phyloP scores from a whole-genome alignment of 2,797 vertebrate species.

The Arctocebus calabarensis region DNA sequence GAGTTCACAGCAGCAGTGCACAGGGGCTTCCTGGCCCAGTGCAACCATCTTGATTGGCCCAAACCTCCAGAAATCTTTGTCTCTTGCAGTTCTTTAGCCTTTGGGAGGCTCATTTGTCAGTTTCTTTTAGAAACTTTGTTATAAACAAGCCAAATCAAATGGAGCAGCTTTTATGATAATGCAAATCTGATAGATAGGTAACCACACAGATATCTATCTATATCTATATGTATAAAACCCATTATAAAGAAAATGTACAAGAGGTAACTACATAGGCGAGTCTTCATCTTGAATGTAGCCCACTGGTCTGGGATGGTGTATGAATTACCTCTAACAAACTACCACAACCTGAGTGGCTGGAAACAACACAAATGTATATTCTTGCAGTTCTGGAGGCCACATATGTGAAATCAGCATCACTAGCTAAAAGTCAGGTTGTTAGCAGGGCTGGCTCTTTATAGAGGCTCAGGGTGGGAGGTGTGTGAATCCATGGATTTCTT shows the following conservation, averaged over 20 bases:
- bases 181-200: neutral
- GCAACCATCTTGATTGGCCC: neutral
- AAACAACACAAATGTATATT: neutral
- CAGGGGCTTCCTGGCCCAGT: fast-evolving
- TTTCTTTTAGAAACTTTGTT: neutral
- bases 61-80: neutral
- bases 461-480: neutral
- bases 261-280: neutral
- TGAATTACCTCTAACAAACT: neutral
- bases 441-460: neutral
- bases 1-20: neutral
- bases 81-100: neutral
- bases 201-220: too few relatives aligned
- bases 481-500: neutral
- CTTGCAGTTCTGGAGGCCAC: neutral
- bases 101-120: neutral
- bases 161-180: neutral
- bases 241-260: neutral
- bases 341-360: neutral
- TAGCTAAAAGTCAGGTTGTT: neutral
- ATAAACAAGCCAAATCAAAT: neutral
- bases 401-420: neutral
- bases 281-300: neutral
- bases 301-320: neutral
- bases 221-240: too few relatives aligned